Conservation (phyloP, 2,888 invertebrate genomes). For the Galeruca laticollis region DNA sequence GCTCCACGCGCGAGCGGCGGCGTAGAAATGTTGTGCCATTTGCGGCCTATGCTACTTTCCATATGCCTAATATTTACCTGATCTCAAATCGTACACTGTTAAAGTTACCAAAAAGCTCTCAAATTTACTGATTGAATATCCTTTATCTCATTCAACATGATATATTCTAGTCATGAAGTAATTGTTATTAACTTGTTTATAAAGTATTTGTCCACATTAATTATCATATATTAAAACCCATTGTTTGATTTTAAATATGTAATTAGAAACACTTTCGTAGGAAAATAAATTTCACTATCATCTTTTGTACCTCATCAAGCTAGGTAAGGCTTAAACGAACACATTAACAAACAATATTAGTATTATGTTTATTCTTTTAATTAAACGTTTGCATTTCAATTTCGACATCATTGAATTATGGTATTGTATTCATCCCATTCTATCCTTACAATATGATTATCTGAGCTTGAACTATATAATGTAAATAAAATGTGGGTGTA, state of each 20-base stretch:
- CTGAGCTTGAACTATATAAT: conserved; percentile 18
- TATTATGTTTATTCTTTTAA: background rate
- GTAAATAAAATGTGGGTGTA: conserved; percentile 6
- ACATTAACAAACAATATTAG: conserved; percentile 3
- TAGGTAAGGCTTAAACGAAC: background rate
- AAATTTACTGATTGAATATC: too few relatives aligned
- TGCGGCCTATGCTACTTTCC: too few relatives aligned
- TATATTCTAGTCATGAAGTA: background rate
- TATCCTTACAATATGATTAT: conserved; percentile 9
- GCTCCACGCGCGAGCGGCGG: too few relatives aligned
- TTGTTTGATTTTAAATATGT: background rate
- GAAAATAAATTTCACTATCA: background rate
- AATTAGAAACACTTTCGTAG: background rate
- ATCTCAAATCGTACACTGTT: too few relatives aligned
- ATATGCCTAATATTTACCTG: too few relatives aligned
- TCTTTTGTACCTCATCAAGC: background rate
- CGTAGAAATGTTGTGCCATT: too few relatives aligned
- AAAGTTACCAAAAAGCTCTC: too few relatives aligned
- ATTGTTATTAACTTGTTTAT: background rate
- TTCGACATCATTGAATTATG: conserved; percentile 2
- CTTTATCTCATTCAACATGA: too few relatives aligned
- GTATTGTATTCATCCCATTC: conserved; percentile 14
- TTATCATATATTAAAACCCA: background rate
- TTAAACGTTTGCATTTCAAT: conserved; percentile 10
- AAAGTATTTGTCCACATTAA: background rate